Evolutionary conservation across 2,113 vertebrate genomes (phyloP), one percentile per base, ranked within the genome.

Genomic region (Coryphaenoides rupestris): DNA sequence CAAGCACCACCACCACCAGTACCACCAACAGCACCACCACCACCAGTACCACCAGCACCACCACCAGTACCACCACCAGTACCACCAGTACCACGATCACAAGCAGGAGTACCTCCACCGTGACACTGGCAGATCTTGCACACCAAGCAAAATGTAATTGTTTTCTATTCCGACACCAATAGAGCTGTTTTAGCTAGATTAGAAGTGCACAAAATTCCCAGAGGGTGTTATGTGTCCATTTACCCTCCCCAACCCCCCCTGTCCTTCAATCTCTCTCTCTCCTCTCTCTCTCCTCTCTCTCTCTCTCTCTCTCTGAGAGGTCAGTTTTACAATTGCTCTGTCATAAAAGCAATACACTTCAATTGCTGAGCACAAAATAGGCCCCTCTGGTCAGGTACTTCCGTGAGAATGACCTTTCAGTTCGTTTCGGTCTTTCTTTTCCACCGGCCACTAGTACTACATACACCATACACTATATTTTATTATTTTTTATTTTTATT

Each of bases 281-380:
- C 33, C 70, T 72, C 62, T 55, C 65, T 69, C 19, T 71, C 59
- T 81, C 64, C 68, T 46, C 19, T 75, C 58, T 77, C 19, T 63
- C 58, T 60, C 40, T 78, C 65, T 69, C 61, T 73, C 55, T 63
- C 63, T 21, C 76, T 3, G 15, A 50, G 47, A 50, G 47, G 47
- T 50, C 47, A 50, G 1, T 14, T 50, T 50, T 50, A 50, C 47
- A 50, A 50, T 50, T 2, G 15, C 47, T 7, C 47, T 50, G 47
- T 50, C 47, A 50, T n/a, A 50, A 50, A 50, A 50, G 47, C 47
- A 50, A 50, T 50, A 50, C 47, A n/a, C 47, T 50, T 16, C 47
- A 50, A 50, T 50, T 50, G 15, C 13, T n/a, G 15, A 17, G 47
- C 47, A n/a, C 47, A 50, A 50, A 50, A 50, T 50, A 50, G n/a